phyloP scores from a whole-genome alignment of 1,140 invertebrate species.

The Bombus ignitus region DNA sequence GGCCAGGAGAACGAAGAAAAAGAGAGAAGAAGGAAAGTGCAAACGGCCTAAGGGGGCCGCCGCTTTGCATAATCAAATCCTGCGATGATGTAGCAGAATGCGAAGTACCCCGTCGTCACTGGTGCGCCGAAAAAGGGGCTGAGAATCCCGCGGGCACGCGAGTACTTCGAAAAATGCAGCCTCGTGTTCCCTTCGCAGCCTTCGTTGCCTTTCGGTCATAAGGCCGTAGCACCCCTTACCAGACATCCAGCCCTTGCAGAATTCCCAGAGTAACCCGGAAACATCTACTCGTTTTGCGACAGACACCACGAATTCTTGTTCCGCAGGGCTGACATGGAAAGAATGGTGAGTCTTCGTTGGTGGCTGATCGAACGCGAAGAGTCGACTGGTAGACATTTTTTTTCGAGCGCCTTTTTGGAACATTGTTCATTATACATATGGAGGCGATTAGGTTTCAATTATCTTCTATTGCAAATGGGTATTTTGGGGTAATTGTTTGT shows the following conservation, averaged over 20 bases:
- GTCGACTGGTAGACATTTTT: conserved; percentile 49
- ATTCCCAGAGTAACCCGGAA: conserved; percentile 71
- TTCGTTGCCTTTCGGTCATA: conserved; percentile 45
- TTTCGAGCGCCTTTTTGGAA: too few species aligned
- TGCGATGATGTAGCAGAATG: conserved; percentile 76
- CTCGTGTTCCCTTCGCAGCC: conserved; percentile 40
- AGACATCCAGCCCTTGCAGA: conserved; percentile 34
- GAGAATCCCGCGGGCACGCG: conserved; percentile 65
- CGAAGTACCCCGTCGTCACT: conserved; percentile 60
- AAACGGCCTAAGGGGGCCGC: conserved; percentile 54
- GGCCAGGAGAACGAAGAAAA: conserved; percentile 22
- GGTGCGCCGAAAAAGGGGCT: background rate
- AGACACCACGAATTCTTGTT: conserved; percentile 39
- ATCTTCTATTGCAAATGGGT: too few species aligned
- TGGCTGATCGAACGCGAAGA: conserved; percentile 13
- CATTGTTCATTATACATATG: too few species aligned
- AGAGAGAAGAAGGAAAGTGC: conserved; percentile 47
- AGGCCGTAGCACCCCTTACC: conserved; percentile 34
- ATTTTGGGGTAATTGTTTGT: too few species aligned
- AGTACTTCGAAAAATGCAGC: conserved; percentile 75
- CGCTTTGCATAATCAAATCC: conserved; percentile 79
- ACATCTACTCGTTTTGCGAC: conserved; percentile 57
- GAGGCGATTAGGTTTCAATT: too few species aligned
- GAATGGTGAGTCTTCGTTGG: background rate
- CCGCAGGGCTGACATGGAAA: background rate